Conservation (phyloP, 2,797 vertebrate species). For the Oryzias sinensis region DNA sequence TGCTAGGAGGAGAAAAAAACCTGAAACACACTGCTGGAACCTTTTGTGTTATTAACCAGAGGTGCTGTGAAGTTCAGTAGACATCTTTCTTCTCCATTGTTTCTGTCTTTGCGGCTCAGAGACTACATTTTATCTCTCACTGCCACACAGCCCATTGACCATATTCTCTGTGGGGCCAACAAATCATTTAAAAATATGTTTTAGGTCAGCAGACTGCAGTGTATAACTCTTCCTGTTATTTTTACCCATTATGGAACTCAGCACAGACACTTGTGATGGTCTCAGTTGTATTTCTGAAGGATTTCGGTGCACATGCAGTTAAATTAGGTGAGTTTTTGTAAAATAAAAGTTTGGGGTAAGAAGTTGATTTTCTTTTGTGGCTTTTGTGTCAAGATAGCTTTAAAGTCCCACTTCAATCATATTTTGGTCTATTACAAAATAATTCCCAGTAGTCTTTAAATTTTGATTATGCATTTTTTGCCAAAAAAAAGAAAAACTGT, state of each 20-base stretch:
- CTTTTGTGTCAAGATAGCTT: slow-evolving; percentile 56
- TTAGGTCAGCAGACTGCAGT: slow-evolving; percentile 20
- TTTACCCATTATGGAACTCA: slow-evolving; percentile 28
- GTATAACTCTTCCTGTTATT: slow-evolving; percentile 18
- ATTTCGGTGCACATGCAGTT: slow-evolving; percentile 46
- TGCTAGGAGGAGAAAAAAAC: slow-evolving; percentile 23
- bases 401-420: too few species aligned
- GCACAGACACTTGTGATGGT: slow-evolving; percentile 27
- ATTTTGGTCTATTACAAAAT: too few species aligned
- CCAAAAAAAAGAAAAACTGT: too few species aligned
- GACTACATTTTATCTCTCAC: slow-evolving; percentile 52
- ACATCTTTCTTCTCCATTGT: slow-evolving; percentile 42
- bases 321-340: slow-evolving; percentile 53
- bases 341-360: slow-evolving; percentile 50
- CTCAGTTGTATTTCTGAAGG: slow-evolving; percentile 39
- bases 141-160: slow-evolving; percentile 49
- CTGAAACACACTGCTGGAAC: slow-evolving; percentile 47
- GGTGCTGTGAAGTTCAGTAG: slow-evolving; percentile 23
- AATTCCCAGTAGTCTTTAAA: too few species aligned
- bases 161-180: slow-evolving; percentile 28
- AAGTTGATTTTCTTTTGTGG: slow-evolving; percentile 50
- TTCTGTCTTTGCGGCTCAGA: slow-evolving; percentile 42
- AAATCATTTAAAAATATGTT: slow-evolving; percentile 38
- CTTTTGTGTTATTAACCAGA: slow-evolving; percentile 44
- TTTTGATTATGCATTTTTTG: too few species aligned